Base-by-base conservation (phyloP, 2,888 invertebrate genomes). In the Acanthosepion esculentum region DNA sequence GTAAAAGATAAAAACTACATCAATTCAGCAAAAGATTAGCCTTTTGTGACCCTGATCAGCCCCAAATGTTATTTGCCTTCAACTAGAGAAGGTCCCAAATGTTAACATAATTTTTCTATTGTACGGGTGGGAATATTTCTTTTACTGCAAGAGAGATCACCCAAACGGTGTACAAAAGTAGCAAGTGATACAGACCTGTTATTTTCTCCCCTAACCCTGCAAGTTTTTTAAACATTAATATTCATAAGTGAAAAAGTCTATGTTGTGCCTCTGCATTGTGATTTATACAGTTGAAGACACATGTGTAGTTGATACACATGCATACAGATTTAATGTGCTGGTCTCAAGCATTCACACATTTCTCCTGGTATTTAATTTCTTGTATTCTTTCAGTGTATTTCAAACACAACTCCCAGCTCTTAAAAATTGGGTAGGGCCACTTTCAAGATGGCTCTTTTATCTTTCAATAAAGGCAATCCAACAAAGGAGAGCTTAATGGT, bases 381-480 rank as follows among this genome's bases (percentile, higher is more conserved):
- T 78, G n/a, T 78, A 78, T 78, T n/a, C n/a, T 78, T 33, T 78
- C 78, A n/a, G 78, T n/a, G n/a, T 59, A 59, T n/a, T 78, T 78
- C 78, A 78, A 78, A 78, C 78, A 78, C 12, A 78, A 78, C 78
- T 78, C 78, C 33, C n/a, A 78, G 78, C 78, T 78, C 78, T 78
- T 78, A 78, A 78, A 78, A 78, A 23, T 78, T 78, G n/a, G 78
- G 78, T 33, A 78, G 78, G 78, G 78, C 78, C 78, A 78, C 78
- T n/a, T 78, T 78, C n/a, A 78, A 78, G 78, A 78, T 78, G n/a
- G n/a, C 78, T 78, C 78, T 78, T 78, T 78, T 78, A 78, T 78
- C 78, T 78, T 78, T 78, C n/a, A 78, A 78, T 78, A 78, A 78
- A 78, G 33, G 78, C 78, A 78, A 78, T 78, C 78, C 78, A 78